Evolutionary conservation across 2,797 vertebrate species (phyloP).

Genomic region (Iguana delicatissima): DNA sequence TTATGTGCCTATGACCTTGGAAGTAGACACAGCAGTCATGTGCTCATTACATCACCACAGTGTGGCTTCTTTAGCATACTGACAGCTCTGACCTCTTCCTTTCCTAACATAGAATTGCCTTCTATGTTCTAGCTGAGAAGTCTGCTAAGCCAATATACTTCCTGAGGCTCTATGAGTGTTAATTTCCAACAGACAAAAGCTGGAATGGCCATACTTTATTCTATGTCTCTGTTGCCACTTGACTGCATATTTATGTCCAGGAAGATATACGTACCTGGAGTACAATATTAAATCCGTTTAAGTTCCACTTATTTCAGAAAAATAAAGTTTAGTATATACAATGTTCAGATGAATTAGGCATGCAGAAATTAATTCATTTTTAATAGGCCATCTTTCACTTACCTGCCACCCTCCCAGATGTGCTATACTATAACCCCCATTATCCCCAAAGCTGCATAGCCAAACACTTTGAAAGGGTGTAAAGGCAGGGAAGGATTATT

Average conservation of each 20-base stretch:
- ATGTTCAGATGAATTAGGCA: not conserved
- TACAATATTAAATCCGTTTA: not conserved
- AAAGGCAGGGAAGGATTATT: not conserved
- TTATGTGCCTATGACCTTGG: slow-evolving; percentile 37
- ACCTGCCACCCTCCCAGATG: not conserved
- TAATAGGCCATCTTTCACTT: not conserved
- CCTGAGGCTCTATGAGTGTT: not conserved
- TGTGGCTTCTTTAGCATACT: slow-evolving; percentile 41
- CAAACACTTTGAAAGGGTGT: not conserved
- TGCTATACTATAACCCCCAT: not conserved
- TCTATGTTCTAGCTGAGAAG: not conserved
- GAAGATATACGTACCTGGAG: not conserved
- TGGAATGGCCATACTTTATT: not conserved
- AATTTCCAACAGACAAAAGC: not conserved
- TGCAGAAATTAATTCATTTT: not conserved
- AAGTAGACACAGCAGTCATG: slow-evolving; percentile 19
- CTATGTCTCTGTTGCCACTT: not conserved
- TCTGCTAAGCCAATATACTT: not conserved
- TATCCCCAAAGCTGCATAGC: not conserved
- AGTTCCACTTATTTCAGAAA: not conserved
- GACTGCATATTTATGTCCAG: not conserved
- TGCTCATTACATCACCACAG: slow-evolving; percentile 40
- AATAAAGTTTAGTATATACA: not conserved
- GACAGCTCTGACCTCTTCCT: slow-evolving; percentile 45
- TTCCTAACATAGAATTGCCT: slow-evolving; percentile 44